Evolutionary conservation across 1,140 invertebrate species (phyloP), one percentile per base, ranked within the genome.

Genomic region (Euwallacea similis): DNA sequence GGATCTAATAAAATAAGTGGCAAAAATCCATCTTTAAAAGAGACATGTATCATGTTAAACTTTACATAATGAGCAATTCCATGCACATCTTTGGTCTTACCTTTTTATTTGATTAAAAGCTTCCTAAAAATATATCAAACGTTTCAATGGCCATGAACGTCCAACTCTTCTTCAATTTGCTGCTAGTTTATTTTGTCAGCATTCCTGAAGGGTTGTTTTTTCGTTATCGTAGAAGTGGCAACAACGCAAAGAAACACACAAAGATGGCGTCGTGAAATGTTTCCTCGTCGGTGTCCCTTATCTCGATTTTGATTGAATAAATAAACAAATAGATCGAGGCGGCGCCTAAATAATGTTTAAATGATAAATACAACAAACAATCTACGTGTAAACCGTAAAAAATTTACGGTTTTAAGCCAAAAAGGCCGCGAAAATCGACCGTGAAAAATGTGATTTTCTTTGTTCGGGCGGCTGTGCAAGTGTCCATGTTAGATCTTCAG

Each of bases 371-470:
- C n/a, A 33, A 59, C 46, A 58, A 64, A 64, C 46, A 58, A 64
- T 47, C 61, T 58, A 13, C 15, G 4, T 33, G 60, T 50, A 56
- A 71, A 47, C 16, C 11, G 60, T 64, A 42, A 64, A 42, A 59
- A 65, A 42, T 10, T 13, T 42, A 42, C 6, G 53, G 15, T 44
- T 43, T 64, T 64, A 53, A 66, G 70, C 47, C 58, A 72, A 63
- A 59, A 72, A 72, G 58, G 64, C 61, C 58, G 70, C 44, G 70
- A 72, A 72, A 72, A 66, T 65, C 55, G 44, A 44, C 21, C 59
- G 70, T 61, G 65, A 72, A 72, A 64, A 66, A 72, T 72, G 70
- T 72, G 64, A 72, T 72, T 50, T 72, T 72, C 70, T 72, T 72
- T 72, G 70, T 72, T 66, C 55, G 43, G 58, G 43, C 46, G 63